phyloP scores from a whole-genome alignment of 2,113 vertebrate species.

The Melanerpes aurifrons region DNA sequence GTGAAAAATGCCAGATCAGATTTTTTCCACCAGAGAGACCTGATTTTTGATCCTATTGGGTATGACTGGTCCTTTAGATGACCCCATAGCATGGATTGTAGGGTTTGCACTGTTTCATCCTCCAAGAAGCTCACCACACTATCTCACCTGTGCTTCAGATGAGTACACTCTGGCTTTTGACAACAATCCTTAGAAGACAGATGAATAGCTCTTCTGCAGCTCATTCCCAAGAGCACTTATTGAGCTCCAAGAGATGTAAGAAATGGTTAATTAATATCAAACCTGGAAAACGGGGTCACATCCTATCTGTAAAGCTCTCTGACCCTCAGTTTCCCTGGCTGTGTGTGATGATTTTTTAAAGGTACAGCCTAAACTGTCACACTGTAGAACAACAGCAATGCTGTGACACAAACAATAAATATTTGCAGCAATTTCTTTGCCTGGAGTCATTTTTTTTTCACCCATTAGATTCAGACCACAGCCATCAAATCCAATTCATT shows the following conservation, averaged over 20 bases:
- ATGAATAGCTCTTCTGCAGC: background rate
- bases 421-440: background rate
- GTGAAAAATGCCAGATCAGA: constrained; percentile 36
- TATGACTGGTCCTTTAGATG: constrained; percentile 16
- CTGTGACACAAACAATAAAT: background rate
- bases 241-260: background rate
- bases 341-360: no score
- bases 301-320: background rate
- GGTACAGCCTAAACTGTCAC: no score
- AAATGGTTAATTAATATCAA: background rate
- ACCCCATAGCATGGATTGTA: background rate
- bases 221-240: background rate
- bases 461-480: background rate
- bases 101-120: background rate
- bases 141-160: background rate
- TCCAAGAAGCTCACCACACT: background rate
- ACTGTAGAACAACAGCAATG: background rate
- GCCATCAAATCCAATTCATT: background rate
- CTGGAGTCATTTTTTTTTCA: background rate
- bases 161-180: background rate
- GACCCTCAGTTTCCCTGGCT: background rate
- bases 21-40: constrained; percentile 45
- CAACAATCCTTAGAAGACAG: background rate
- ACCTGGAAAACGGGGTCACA: background rate
- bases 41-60: background rate